A percentile compares a stretch with the other conserved stretches of the same genome.
These are phyloP conservation scores for Agraylea sexmaculata DNA, from an alignment of 1,140 invertebrate genomes.

Conservation along the genomic window DNA sequence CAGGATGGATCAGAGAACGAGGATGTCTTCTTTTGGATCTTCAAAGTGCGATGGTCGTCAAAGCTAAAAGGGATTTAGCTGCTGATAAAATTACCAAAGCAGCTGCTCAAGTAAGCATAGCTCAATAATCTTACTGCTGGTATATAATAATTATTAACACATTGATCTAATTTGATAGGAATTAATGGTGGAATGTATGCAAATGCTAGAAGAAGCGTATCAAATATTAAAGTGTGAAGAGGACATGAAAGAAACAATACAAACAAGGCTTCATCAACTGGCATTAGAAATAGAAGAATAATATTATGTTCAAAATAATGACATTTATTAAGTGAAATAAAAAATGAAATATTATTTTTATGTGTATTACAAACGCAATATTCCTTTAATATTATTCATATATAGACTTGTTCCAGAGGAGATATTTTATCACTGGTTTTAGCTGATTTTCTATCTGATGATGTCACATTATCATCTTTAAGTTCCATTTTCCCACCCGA, in stretches of 20 bases:
- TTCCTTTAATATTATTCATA: no score
- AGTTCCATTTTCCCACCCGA: no score
- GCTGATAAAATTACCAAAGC: slow-evolving; percentile 38
- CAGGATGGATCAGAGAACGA: slow-evolving; percentile 48
- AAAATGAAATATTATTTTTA: no score
- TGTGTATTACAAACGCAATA: no score
- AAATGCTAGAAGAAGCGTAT: slow-evolving; percentile 41
- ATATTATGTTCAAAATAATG: slow-evolving; percentile 4
- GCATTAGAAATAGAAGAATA: slow-evolving; percentile 29
- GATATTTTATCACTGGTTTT: no score
- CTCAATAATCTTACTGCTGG: slow-evolving; percentile 2
- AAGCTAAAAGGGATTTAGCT: slow-evolving; percentile 40
- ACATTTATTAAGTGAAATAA: neutral
- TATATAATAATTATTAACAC: neutral
- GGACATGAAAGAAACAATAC: slow-evolving; percentile 40
- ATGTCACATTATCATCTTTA: no score
- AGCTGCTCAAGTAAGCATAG: slow-evolving; percentile 33
- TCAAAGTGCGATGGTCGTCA: slow-evolving; percentile 44
- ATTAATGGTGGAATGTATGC: slow-evolving; percentile 38
- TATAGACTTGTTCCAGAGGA: no score
- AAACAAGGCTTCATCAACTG: slow-evolving; percentile 34
- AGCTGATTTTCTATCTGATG: no score
- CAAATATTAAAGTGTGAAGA: slow-evolving; percentile 44
- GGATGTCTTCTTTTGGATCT: slow-evolving; percentile 51
- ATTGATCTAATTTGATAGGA: slow-evolving; percentile 25